phyloP scores from a whole-genome alignment of 2,888 invertebrate species.

The Epinotia ramella region DNA sequence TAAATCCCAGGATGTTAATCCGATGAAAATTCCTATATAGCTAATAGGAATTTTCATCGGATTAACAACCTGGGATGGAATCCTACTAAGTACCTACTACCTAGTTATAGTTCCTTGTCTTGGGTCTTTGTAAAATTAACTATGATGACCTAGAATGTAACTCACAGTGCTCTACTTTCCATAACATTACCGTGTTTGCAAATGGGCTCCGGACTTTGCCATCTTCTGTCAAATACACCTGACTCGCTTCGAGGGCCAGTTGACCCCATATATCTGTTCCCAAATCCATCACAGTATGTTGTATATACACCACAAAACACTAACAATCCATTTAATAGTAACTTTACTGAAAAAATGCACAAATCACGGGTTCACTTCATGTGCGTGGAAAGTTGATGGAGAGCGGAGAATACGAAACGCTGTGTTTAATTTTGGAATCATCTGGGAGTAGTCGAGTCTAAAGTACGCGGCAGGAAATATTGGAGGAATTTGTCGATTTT shows the following conservation, averaged over 20 bases:
- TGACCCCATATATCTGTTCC: conserved; percentile 95
- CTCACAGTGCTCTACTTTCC: conserved; percentile 45
- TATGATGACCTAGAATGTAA: conserved; percentile 1
- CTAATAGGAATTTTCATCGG: not conserved
- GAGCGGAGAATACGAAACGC: conserved; percentile 71
- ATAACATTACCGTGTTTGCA: conserved; percentile 90
- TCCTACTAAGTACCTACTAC: not conserved
- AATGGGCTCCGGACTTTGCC: conserved; percentile 92
- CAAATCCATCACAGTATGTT: conserved; percentile 85
- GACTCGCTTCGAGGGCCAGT: conserved; percentile 93
- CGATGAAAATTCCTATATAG: too few species aligned
- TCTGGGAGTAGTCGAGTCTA: conserved; percentile 70
- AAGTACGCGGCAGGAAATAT: conserved; percentile 59
- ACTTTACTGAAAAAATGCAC: conserved; percentile 52
- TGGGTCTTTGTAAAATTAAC: not conserved
- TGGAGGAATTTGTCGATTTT: conserved; percentile 60
- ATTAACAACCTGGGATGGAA: not conserved
- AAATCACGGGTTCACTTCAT: conserved; percentile 66
- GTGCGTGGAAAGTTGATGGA: conserved; percentile 67
- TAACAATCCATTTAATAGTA: conserved; percentile 55
- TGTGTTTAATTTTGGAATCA: conserved; percentile 82
- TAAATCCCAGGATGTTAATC: too few species aligned
- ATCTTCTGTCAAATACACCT: conserved; percentile 93
- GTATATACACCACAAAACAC: conserved; percentile 56
- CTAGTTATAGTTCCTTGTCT: not conserved